Evolutionary conservation across 2,113 vertebrate genomes (phyloP), one percentile per base, ranked within the genome.

Genomic region (Cyanoramphus novaezelandiae): DNA sequence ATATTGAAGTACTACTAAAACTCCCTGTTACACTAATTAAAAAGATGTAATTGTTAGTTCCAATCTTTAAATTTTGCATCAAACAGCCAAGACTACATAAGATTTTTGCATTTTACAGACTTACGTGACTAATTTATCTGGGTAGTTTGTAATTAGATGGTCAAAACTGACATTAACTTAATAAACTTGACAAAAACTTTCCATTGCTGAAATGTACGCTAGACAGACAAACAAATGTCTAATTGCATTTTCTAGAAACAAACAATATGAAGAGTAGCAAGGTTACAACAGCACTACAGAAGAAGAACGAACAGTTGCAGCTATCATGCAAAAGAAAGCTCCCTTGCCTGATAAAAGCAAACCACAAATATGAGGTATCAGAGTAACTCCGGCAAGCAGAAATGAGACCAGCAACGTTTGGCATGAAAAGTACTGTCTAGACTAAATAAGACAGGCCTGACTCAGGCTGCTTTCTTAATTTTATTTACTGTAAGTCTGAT

Each of bases 401-500:
- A 96, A 67, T 65, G 14, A 75, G 55, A 94, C 65, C 2, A n/a
- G 95, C 69, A 70, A 68, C 3, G 0, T 53, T 63, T 77, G 82
- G 84, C 87, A 94, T 50, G 49, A 76, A 76, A 97, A 94, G 47
- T 37, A 87, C 78, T 76, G 79, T 95, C 93, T 72, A 97, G 95
- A 95, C 75, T 91, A 86, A 95, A 96, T 95, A 96, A 96, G 85
- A 80, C 84, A 90, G 89, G 85, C 50, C 71, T 87, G 83, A 96
- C 70, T 88, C 77, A 71, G 63, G 64, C 84, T 95, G 77, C 87
- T 95, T 94, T 76, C 94, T 97, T 93, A 68, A 76, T 70, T 35
- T 75, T 93, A 91, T 92, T 96, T 95, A 91, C 74, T 93, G 5
- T 55, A 95, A 93, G 91, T 88, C 92, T 91, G 86, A 62, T 70